phyloP scores from a whole-genome alignment of 2,888 invertebrate species.

The Idaea biselata region DNA sequence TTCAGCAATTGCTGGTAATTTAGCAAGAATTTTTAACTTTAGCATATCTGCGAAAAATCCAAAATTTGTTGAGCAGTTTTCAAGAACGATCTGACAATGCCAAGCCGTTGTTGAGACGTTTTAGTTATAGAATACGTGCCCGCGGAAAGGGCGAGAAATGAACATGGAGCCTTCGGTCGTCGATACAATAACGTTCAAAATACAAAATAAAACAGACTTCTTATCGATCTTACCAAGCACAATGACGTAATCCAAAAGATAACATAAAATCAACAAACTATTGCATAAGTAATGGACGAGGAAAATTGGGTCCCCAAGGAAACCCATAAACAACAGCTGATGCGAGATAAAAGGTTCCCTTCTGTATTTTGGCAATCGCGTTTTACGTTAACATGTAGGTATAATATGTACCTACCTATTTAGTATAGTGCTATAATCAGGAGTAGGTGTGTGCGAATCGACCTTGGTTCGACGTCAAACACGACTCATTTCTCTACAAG shows the following conservation, averaged over 20 bases:
- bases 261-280: not conserved
- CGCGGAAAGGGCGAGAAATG: too few relatives aligned
- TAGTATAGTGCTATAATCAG: not conserved
- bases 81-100: too few relatives aligned
- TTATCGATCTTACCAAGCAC: not conserved
- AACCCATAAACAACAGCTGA: not conserved
- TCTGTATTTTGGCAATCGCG: not conserved
- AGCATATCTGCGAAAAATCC: too few relatives aligned
- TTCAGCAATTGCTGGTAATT: too few relatives aligned
- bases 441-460: not conserved
- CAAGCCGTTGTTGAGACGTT: too few relatives aligned
- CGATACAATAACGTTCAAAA: not conserved
- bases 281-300: not conserved
- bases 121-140: too few relatives aligned
- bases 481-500: not conserved
- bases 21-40: too few relatives aligned
- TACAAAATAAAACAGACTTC: too few relatives aligned
- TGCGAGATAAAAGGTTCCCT: not conserved
- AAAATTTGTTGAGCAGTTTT: too few relatives aligned
- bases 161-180: too few relatives aligned
- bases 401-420: not conserved
- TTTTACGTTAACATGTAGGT: not conserved
- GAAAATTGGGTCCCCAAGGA: not conserved
- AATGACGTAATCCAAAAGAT: not conserved
- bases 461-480: constrained; percentile 4